Evolutionary conservation across 2,113 vertebrate species (phyloP), one percentile per base, ranked within the genome.

Genomic region (Mus spicilegus): DNA sequence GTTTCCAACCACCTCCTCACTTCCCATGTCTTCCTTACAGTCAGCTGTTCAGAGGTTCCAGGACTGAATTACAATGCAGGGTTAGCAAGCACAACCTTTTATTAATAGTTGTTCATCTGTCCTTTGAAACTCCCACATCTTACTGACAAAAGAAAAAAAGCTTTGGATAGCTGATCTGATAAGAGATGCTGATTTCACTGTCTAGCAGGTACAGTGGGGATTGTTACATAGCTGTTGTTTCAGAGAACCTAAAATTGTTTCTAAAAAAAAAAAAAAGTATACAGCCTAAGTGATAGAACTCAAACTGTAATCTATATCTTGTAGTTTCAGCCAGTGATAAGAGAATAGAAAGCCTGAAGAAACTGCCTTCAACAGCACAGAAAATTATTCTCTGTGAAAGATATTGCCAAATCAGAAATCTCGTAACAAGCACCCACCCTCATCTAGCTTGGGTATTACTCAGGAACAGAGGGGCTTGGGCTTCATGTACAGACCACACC

Each of bases 51-150:
- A 80, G 86, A 89, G 49, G 39, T 28, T 91, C 49, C 33, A 22
- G 92, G 87, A 90, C 95, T 95, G 94, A 89, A 76, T 92, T 94
- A 56, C 36, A 97, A 90, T 98, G 97, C 96, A 97, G 67, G 85
- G 91, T 85, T 90, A 95, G 90, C 89, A 95, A 92, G 93, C 28
- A 8, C 63, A 76, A 82, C 84, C 88, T 96, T 95, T 92, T 33
- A 69, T 86, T 86, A 89, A 61, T 72, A 63, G 81, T 84, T 63
- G 81, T 42, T 84, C 24, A 75, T 39, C 89, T 96, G 33, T 95
- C 95, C 80, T 93, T 92, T 46, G 93, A n/a, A 13, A 89, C 95
- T 93, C 80, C 77, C 94, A 75, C 65, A 54, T 75, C 84, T 36
- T 77, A 81, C 92, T 85, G 80, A 19, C 16, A 65, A 85, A 85